Conservation (phyloP, 1,140 invertebrate genomes). For the Lepidotrigona ventralis region DNA sequence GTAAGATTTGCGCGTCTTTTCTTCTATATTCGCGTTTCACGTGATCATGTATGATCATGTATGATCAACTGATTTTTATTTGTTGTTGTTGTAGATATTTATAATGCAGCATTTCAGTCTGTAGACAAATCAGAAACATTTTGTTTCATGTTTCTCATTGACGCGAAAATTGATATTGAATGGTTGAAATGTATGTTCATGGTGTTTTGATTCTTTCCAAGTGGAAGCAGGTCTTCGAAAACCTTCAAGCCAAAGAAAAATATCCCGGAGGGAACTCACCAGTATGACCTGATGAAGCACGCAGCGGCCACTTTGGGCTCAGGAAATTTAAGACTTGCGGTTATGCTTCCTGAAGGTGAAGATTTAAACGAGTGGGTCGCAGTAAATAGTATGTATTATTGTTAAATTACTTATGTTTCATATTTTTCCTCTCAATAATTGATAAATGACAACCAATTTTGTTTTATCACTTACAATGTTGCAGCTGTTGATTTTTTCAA, state of each 20-base stretch:
- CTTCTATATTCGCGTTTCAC: not conserved
- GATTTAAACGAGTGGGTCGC: slow-evolving; percentile 99
- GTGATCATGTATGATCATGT: not conserved
- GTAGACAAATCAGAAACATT: not conserved
- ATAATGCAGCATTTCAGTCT: not conserved
- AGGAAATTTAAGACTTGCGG: slow-evolving; percentile 96
- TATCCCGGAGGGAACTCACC: slow-evolving; percentile 98
- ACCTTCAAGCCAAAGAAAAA: slow-evolving; percentile 99
- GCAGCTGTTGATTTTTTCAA: slow-evolving; percentile 99
- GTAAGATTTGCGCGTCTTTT: not conserved
- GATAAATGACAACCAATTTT: not conserved
- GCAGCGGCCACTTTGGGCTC: slow-evolving; percentile 98
- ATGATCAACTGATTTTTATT: not conserved
- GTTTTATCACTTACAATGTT: slow-evolving; percentile 47
- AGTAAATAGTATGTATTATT: slow-evolving; percentile 93
- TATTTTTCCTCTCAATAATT: no score
- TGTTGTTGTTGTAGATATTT: not conserved
- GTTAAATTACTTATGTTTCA: not conserved
- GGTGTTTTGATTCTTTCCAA: slow-evolving; percentile 68
- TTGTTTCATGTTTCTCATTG: not conserved
- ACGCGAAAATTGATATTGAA: not conserved
- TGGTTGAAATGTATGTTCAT: not conserved
- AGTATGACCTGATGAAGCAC: slow-evolving; percentile 99
- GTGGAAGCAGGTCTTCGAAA: slow-evolving; percentile 94
- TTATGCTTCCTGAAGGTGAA: slow-evolving; percentile 98